Percentiles rank a stretch among this genome's conserved stretches.
Conservation (phyloP, 64 coral and sea anemone species). For the Stichodactyla mertensii region DNA sequence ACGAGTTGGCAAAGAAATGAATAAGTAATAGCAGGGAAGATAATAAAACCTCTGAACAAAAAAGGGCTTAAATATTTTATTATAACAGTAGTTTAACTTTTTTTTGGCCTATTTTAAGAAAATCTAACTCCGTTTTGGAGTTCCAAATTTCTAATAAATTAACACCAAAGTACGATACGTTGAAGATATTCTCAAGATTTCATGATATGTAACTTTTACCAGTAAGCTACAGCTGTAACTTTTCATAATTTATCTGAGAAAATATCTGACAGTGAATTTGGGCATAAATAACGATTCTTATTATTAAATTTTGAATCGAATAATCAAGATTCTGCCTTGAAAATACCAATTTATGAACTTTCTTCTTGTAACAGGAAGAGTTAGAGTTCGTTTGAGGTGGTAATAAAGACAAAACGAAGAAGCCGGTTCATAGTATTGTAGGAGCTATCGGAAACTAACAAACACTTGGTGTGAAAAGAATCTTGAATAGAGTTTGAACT, state of each 20-base stretch:
- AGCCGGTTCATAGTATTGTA: not conserved
- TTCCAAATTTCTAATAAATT: not conserved
- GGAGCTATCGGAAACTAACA: not conserved
- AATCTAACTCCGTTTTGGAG: not conserved
- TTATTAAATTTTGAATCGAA: conserved; percentile 8
- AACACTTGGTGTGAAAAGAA: not conserved
- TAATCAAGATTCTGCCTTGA: not conserved
- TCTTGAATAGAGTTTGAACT: not conserved
- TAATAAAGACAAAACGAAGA: not conserved
- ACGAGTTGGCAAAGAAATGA: not conserved
- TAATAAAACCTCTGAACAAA: not conserved
- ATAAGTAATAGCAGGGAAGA: not conserved
- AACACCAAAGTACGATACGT: not conserved
- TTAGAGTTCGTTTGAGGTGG: not conserved
- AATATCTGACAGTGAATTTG: not conserved
- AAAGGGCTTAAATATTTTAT: not conserved
- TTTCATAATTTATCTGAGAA: not conserved
- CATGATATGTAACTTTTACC: not conserved
- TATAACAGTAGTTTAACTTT: not conserved
- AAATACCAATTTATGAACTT: not conserved
- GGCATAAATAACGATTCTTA: not conserved
- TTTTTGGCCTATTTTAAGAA: not conserved
- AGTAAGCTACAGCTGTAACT: not conserved
- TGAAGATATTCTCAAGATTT: not conserved
- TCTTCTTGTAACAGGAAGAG: not conserved